Base-by-base conservation (phyloP, 2,797 vertebrate genomes). In the Sparidentex hasta region DNA sequence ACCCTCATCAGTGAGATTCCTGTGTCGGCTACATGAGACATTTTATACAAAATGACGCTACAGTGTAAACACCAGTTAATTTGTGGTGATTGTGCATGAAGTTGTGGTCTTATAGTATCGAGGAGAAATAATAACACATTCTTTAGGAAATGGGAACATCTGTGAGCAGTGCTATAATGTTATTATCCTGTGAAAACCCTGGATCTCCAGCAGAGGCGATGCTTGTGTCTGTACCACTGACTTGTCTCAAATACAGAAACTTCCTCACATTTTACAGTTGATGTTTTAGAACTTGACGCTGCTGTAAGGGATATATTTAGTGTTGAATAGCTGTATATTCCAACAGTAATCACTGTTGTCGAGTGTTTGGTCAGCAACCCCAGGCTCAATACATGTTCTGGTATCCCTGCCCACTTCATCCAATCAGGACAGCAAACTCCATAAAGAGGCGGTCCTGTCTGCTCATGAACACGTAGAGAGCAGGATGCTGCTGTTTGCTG, bases 1-100 rank as follows among this genome's bases (percentile, higher is more conserved):
- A 33, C 43, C n/a, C 47, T 58, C 8, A 2, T 58, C 41, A 58
- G 43, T 17, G 38, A 77, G 72, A 55, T 23, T 71, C 46, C 44
- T 67, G 46, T 59, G 41, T 27, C 6, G 20, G 47, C 43, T 44
- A 62, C 64, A 81, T 12, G 23, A 47, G 20, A 76, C 71, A 54
- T 44, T 54, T 79, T 58, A 63, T 56, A 78, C 23, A 80, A 75
- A 69, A 55, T 47, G 20, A 68, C 61, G 73, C 50, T 55, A 73
- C 78, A 84, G 81, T 86, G 75, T 74, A 81, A 86, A 82, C 73
- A 84, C 48, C 25, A 66, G 66, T 55, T 72, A 29, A 65, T 71
- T 21, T 48, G 57, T 21, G 16, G 21, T 72, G 70, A 86, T 71
- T 80, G 78, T 55, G 38, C 52, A 71, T 43, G 17, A 57, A 14